Evolutionary conservation across 2,797 vertebrate genomes (phyloP).

Genomic region (Artibeus jamaicensis): DNA sequence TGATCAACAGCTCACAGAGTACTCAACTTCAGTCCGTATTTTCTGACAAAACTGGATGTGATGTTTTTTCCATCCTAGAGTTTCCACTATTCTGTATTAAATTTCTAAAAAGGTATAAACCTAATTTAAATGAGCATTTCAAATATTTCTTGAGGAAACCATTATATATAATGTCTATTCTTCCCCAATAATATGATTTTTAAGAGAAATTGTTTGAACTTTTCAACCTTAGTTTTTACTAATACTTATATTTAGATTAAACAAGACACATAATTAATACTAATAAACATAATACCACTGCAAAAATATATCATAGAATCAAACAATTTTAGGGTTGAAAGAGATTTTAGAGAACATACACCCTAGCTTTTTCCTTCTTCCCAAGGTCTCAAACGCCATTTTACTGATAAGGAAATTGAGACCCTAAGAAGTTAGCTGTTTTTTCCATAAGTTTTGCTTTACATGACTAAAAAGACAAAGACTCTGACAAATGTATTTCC

Average conservation of each 20-base stretch:
- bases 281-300: neutral
- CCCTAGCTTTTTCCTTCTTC: neutral
- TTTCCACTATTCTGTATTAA: slow-evolving; percentile 31
- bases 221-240: slow-evolving; percentile 48
- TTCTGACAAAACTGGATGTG: slow-evolving; percentile 67
- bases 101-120: slow-evolving; percentile 55
- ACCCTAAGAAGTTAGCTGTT: neutral
- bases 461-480: slow-evolving; percentile 26
- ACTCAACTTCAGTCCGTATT: slow-evolving; percentile 64
- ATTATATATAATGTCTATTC: slow-evolving; percentile 5
- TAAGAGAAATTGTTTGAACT: slow-evolving; percentile 44
- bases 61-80: slow-evolving; percentile 43
- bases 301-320: neutral
- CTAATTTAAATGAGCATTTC: slow-evolving; percentile 56
- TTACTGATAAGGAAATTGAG: slow-evolving; percentile 4
- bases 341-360: neutral
- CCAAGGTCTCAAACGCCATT: neutral
- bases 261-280: neutral
- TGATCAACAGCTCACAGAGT: slow-evolving; percentile 49
- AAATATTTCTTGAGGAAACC: slow-evolving; percentile 63
- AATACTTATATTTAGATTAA: neutral
- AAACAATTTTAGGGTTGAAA: neutral
- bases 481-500: slow-evolving; percentile 12
- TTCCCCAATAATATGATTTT: slow-evolving; percentile 45
- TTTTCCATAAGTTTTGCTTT: slow-evolving; percentile 32